Base-by-base conservation (phyloP, 2,113 vertebrate species). In the Lagenorhynchus albirostris region DNA sequence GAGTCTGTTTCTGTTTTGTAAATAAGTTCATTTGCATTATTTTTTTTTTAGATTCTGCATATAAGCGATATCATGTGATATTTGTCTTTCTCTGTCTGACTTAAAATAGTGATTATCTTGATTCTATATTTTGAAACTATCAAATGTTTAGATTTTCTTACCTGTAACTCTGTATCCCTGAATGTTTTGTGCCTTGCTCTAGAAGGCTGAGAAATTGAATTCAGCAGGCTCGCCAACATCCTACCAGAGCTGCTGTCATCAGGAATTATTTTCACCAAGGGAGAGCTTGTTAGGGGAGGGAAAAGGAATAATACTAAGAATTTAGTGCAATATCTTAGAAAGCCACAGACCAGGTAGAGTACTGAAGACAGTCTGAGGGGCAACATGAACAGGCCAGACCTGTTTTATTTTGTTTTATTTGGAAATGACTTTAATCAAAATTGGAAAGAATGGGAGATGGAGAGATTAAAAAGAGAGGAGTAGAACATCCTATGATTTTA, bases 211-310 rank as follows among this genome's bases (percentile, higher is more conserved):
- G 47, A 79, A 63, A 95, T 85, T 96, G 41, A 96, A 95, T 91
- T 94, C 94, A 38, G 20, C 60, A 84, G 47, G 60, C 73, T 84
- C 65, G 38, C 63, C 63, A 96, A 47, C 68, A 89, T 62, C 47
- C 31, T 81, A 65, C 26, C 50, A 84, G 62, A 86, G 55, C 70
- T 89, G 47, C 23, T 80, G 70, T 77, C 73, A 96, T 82, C 65
- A 73, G 36, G 44, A 96, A 88, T 97, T 94, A 58, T 71, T 95
- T 97, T 95, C 76, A 83, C 44, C 93, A 73, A 82, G 7, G 73
- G 55, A 70, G 29, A 92, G 38, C 63, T 90, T 92, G 29, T 85
- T 96, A 90, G 38, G 47, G 41, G 60, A 82, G 41, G 67, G 60
- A 14, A 77, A 89, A 58, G n/a, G 20, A 26, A 53, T 76, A 89